Evolutionary conservation across 2,888 invertebrate species (phyloP).

Genomic region (Choreutis nemorana): DNA sequence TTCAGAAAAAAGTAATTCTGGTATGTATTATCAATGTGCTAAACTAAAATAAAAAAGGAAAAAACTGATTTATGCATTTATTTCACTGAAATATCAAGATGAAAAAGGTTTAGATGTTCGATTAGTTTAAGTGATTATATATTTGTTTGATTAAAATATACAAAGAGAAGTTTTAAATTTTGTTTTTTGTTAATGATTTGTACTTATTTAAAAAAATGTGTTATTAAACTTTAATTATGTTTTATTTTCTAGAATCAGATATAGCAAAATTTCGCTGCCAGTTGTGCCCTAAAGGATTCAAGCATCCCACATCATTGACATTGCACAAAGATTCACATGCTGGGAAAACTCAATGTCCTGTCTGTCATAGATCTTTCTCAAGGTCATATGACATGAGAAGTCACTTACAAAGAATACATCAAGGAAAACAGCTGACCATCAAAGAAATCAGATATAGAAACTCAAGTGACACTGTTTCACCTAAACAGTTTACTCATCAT

Average conservation of each 20-base stretch:
- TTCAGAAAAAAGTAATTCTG: conserved; percentile 44
- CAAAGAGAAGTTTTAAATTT: conserved; percentile 4
- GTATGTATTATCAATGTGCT: conserved; percentile 20
- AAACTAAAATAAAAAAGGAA: no score
- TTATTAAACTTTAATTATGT: background rate
- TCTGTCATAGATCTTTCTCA: conserved; percentile 69
- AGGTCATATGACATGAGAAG: conserved; percentile 70
- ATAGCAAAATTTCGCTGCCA: conserved; percentile 68
- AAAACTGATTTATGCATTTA: no score
- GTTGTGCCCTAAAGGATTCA: conserved; percentile 70
- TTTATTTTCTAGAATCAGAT: conserved; percentile 51
- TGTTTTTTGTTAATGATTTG: conserved; percentile 4
- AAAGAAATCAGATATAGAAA: conserved; percentile 59
- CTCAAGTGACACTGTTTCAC: conserved; percentile 37
- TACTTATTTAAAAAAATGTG: conserved; percentile 5
- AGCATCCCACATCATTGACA: conserved; percentile 69
- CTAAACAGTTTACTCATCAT: conserved; percentile 50
- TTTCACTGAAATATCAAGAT: no score
- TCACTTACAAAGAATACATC: conserved; percentile 68
- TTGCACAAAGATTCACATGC: conserved; percentile 70
- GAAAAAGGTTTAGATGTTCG: no score
- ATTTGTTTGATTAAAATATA: conserved; percentile 2
- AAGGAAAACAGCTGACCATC: conserved; percentile 59
- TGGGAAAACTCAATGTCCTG: conserved; percentile 70
- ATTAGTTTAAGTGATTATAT: conserved; percentile 5